Base-by-base conservation (phyloP, 2,113 vertebrate genomes). In the Rostratula benghalensis region DNA sequence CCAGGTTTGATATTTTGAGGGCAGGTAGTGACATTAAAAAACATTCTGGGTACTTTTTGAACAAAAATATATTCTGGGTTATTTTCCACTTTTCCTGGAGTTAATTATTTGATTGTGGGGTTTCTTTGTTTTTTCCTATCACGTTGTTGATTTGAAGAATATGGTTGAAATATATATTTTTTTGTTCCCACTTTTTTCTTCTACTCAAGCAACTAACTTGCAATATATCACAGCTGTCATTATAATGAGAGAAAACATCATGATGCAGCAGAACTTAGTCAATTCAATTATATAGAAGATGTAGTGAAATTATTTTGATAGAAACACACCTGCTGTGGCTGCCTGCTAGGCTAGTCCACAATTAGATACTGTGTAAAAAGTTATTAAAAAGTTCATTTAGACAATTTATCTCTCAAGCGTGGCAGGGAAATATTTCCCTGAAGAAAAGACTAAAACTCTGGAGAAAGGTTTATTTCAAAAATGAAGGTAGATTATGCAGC, bases 151-250 rank as follows among this genome's bases (percentile, higher is more conserved):
- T 86, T 88, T 87, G 65, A 92, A 74, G 27, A 92, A 84, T 64
- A 79, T n/a, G 5, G 7, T 69, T 91, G 23, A 84, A 93, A 91
- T 65, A 11, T 51, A 30, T 73, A 45, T 39, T 46, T 95, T 95
- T 93, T 88, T 70, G 37, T 45, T 54, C 37, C 63, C 6, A 10
- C 7, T 83, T 67, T 95, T 91, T 93, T 53, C 31, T 81, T 80
- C 43, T 67, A 9, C 46, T 90, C 8, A 45, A 87, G 90, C 16
- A 89, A 54, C 61, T 68, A 91, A 64, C 73, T 89, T 82, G 80
- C 56, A 95, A 87, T 95, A 76, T 94, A 94, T 92, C 92, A 94
- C 90, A 97, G 96, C 86, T 97, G 96, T 96, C 95, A 91, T 82
- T 87, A 54, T 95, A 95, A 97, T 97, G 92, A 95, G 25, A 93